These are phyloP conservation scores for Metaphire vulgaris DNA, from an alignment of 1,140 invertebrate species.

Conservation along the genomic window DNA sequence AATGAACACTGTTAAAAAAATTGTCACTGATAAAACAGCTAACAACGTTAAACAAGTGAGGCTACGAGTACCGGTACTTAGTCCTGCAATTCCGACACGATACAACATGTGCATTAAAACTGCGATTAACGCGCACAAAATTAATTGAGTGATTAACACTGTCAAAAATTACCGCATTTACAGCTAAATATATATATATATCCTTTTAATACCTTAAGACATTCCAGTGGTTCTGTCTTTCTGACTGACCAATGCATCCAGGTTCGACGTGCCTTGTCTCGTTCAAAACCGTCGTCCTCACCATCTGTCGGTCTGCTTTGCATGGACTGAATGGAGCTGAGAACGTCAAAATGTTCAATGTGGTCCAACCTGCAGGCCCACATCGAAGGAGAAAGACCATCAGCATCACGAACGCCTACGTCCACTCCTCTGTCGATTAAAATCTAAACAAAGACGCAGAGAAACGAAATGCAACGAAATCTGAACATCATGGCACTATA, in stretches of 20 bases:
- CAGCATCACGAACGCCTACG: constrained; percentile 44
- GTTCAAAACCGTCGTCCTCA: constrained; percentile 46
- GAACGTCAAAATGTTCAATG: constrained; percentile 48
- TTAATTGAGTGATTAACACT: no score
- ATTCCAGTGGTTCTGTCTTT: constrained; percentile 49
- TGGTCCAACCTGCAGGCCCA: constrained; percentile 52
- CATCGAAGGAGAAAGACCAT: constrained; percentile 51
- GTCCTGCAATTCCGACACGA: no score
- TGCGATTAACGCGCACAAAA: no score
- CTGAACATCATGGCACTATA: background rate
- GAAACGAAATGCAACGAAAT: constrained; percentile 7
- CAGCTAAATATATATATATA: no score
- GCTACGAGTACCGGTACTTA: no score
- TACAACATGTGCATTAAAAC: no score
- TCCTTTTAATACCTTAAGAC: constrained; percentile 51
- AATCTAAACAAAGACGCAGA: constrained; percentile 32
- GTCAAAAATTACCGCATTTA: no score
- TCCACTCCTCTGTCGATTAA: constrained; percentile 39
- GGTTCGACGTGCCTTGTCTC: constrained; percentile 46
- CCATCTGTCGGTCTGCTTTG: constrained; percentile 34
- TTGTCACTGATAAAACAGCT: no score
- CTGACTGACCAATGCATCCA: constrained; percentile 52
- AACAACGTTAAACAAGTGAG: no score
- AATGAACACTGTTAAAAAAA: no score
- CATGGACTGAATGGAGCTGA: constrained; percentile 33